Evolutionary conservation across 1,140 invertebrate genomes (phyloP).

Genomic region (Batillaria attramentaria): DNA sequence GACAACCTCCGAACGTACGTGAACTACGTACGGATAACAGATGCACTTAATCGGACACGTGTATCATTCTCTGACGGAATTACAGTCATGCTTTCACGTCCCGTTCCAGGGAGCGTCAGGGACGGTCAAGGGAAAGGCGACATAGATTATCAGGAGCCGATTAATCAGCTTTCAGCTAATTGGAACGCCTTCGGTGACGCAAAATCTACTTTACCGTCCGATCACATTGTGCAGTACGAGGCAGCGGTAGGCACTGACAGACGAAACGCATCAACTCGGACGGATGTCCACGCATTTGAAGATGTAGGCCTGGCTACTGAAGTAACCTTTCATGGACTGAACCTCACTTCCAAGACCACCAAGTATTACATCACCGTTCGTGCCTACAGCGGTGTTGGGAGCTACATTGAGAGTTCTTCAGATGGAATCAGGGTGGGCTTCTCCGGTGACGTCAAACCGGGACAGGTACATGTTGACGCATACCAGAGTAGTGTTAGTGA

Average conservation of each 20-base stretch:
- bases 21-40: constrained; percentile 36
- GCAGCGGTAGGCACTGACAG: constrained; percentile 48
- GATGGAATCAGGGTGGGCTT: constrained; percentile 52
- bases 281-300: constrained; percentile 43
- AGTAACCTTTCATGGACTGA: constrained; percentile 39
- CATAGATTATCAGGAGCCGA: constrained; percentile 43
- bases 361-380: constrained; percentile 52
- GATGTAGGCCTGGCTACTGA: constrained; percentile 44
- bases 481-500: constrained; percentile 33
- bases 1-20: constrained; percentile 44
- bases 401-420: constrained; percentile 42
- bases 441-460: constrained; percentile 33
- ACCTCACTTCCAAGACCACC: constrained; percentile 42
- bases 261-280: constrained; percentile 27
- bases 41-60: constrained; percentile 45
- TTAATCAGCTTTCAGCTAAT: constrained; percentile 43
- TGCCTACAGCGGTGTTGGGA: constrained; percentile 46
- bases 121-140: constrained; percentile 43
- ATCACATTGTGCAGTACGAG: constrained; percentile 49
- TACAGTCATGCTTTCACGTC: constrained; percentile 44
- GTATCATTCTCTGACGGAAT: constrained; percentile 44
- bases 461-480: constrained; percentile 25
- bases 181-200: constrained; percentile 46
- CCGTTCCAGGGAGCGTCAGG: constrained; percentile 37
- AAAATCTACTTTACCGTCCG: constrained; percentile 38